Evolutionary conservation across 1,140 invertebrate genomes (phyloP).

Genomic region (Drosophila burlai): DNA sequence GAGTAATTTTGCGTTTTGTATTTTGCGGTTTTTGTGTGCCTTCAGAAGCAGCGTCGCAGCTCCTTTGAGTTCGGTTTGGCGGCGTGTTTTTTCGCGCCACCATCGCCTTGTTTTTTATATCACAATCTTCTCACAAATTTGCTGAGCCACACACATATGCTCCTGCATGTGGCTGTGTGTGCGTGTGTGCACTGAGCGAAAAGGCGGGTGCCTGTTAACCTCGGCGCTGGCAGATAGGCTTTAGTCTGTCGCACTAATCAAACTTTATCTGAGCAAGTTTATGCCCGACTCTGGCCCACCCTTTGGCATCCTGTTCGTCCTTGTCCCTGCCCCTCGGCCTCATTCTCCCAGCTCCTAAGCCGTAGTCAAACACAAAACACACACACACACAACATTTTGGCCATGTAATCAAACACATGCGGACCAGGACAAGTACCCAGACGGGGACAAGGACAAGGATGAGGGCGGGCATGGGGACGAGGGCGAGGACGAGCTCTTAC

Average conservation of each 20-base stretch:
- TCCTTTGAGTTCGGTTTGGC: conserved; percentile 19
- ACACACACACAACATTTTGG: conserved; percentile 36
- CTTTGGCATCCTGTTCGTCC: conserved; percentile 13
- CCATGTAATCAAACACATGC: conserved; percentile 60
- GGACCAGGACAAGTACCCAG: conserved; percentile 21
- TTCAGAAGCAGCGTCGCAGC: conserved; percentile 22
- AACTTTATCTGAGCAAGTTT: conserved; percentile 53
- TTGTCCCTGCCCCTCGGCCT: conserved; percentile 3
- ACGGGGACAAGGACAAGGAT: conserved; percentile 8
- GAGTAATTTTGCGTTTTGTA: conserved; percentile 82
- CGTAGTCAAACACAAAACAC: conserved; percentile 42
- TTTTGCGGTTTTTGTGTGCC: conserved; percentile 70
- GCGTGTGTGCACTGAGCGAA: conserved; percentile 39
- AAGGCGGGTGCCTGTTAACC: conserved; percentile 13
- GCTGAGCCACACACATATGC: conserved; percentile 37
- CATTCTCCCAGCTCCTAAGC: conserved; percentile 13
- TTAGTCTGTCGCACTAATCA: conserved; percentile 50
- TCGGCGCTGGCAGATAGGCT: conserved; percentile 24
- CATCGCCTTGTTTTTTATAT: conserved; percentile 57
- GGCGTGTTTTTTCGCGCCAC: conserved; percentile 49
- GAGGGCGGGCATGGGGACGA: not conserved
- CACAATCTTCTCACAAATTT: conserved; percentile 68
- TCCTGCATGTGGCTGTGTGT: not conserved
- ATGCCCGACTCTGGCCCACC: conserved; percentile 20
- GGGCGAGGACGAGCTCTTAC: conserved; percentile 15